Conservation (phyloP, 1,140 invertebrate species). For the Cherax quadricarinatus region DNA sequence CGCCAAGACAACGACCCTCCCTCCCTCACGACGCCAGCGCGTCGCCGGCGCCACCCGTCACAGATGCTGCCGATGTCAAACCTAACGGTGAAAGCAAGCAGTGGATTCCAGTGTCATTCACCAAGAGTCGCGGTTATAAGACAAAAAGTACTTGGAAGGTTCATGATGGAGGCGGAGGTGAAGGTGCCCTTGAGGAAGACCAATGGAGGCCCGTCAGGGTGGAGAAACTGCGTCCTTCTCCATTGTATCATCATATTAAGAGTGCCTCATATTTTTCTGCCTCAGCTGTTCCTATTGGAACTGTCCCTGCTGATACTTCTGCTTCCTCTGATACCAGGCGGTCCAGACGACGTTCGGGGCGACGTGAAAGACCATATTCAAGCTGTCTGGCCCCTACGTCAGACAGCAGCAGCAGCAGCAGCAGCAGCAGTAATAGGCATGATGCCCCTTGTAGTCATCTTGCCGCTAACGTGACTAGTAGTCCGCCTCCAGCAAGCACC, state of each 20-base stretch:
- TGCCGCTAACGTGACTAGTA: too few species aligned
- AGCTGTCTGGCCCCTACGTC: too few species aligned
- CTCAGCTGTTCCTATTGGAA: too few species aligned
- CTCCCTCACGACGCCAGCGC: background rate
- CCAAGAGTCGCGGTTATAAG: background rate
- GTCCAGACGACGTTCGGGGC: background rate
- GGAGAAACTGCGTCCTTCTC: background rate
- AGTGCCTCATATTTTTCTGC: too few species aligned
- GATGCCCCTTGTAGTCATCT: too few species aligned
- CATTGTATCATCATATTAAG: too few species aligned
- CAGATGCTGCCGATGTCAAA: background rate
- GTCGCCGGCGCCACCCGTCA: background rate
- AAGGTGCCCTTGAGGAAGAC: background rate
- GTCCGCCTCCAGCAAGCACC: too few species aligned
- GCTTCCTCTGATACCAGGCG: background rate
- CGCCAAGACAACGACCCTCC: background rate
- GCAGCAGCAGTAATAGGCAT: too few species aligned
- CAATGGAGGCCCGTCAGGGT: slow-evolving; percentile 27
- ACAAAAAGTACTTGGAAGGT: background rate
- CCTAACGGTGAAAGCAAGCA: background rate
- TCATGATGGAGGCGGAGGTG: background rate
- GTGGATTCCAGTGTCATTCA: background rate
- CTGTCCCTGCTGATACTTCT: too few species aligned
- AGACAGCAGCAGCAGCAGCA: too few species aligned
- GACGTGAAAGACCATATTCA: too few species aligned